Base-by-base conservation (phyloP, 2,888 invertebrate genomes). In the Andrena flavipes region DNA sequence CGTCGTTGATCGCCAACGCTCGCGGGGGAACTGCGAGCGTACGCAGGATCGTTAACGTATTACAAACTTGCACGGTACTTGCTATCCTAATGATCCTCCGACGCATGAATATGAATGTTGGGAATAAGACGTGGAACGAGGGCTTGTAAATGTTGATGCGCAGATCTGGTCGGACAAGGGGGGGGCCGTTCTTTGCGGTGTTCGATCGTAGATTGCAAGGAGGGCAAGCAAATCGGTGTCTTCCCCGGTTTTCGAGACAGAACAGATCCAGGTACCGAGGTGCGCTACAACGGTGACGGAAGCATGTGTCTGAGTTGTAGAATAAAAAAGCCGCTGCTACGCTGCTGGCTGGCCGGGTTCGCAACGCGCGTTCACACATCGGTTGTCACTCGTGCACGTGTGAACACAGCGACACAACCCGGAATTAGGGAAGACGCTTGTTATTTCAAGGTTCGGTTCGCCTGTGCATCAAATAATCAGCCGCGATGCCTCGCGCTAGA, bases 381-480 rank as follows among this genome's bases (percentile, higher is more conserved):
- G 88, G 89, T 89, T 88, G 87, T 82, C 86, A 81, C 85, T 84
- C 68, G 82, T 87, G 85, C 89, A 83, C 84, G 84, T 87, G 87
- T 83, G 82, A 88, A 84, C 88, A 82, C 78, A 84, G 84, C 90
- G 90, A 88, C 88, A 89, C 86, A 90, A 90, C 89, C 89, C 90
- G 90, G 90, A 91, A 91, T 91, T 87, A 91, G 88, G 89, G 87
- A 89, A 91, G 88, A 88, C 90, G 89, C 87, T 92, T 90, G 91
- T 92, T 92, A 91, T 91, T 92, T 91, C 91, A 91, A 90, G 92
- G 91, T 92, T 91, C 90, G 88, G 88, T 88, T 88, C 86, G 89
- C 81, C 69, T 82, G 87, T 82, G 87, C 84, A 88, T 88, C 87
- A 73, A 86, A 89, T 83, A 89, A 90, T 89, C 89, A 89, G 87